phyloP scores from a whole-genome alignment of 2,113 vertebrate species.

The Dromaius novaehollandiae region DNA sequence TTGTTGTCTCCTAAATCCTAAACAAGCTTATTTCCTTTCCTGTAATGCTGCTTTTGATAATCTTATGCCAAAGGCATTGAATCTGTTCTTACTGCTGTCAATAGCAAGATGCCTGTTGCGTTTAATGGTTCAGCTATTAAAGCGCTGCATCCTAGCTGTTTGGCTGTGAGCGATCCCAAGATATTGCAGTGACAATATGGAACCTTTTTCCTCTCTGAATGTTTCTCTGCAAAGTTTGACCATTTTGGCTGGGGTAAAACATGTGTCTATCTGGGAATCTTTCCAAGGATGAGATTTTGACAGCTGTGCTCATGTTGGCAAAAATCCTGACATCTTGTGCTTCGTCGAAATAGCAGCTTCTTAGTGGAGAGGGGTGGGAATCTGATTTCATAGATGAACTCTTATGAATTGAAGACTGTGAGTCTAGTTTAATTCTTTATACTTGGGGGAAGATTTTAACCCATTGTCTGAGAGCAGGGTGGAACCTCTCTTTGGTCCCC shows the following conservation, averaged over 20 bases:
- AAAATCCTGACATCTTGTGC: constrained; percentile 68
- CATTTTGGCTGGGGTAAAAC: constrained; percentile 63
- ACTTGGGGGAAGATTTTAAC: constrained; percentile 30
- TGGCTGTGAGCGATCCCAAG: constrained; percentile 48
- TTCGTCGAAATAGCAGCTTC: constrained; percentile 67
- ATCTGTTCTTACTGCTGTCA: constrained; percentile 44
- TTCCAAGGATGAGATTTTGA: constrained; percentile 72
- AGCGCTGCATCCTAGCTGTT: constrained; percentile 40
- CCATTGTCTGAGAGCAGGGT: constrained; percentile 27
- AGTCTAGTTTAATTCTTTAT: constrained; percentile 41
- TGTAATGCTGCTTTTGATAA: constrained; percentile 41
- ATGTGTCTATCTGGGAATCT: constrained; percentile 66
- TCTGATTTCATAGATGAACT: constrained; percentile 67
- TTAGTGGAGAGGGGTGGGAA: constrained; percentile 68
- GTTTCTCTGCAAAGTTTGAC: constrained; percentile 66
- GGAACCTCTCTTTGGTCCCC: not conserved
- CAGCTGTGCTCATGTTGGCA: constrained; percentile 73
- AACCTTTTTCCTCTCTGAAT: constrained; percentile 54
- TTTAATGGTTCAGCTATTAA: constrained; percentile 56
- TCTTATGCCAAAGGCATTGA: constrained; percentile 47
- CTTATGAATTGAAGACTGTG: constrained; percentile 58
- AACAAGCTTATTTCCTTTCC: constrained; percentile 55
- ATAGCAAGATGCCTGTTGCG: constrained; percentile 56
- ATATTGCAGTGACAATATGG: constrained; percentile 52
- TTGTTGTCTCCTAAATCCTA: constrained; percentile 61